phyloP scores from a whole-genome alignment of 2,113 vertebrate genomes.

The Gulo gulo region DNA sequence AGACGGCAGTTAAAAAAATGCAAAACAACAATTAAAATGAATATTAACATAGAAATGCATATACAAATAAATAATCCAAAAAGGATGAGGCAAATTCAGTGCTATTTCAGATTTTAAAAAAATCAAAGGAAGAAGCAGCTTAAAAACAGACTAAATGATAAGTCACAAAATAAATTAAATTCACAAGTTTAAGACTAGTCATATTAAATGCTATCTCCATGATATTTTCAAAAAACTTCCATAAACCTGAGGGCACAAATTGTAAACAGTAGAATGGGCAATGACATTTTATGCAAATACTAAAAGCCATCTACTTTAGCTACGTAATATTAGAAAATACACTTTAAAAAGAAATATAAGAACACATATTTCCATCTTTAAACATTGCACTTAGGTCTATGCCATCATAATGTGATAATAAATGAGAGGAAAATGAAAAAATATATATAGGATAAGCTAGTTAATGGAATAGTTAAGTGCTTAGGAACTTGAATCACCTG shows the following conservation, averaged over 20 bases:
- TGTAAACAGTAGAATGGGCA: not conserved
- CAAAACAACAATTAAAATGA: not conserved
- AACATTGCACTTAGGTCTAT: not conserved
- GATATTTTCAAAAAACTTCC: not conserved
- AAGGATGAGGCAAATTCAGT: not conserved
- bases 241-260: not conserved
- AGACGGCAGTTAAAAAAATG: not conserved
- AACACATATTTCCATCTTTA: not conserved
- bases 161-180: not conserved
- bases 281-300: not conserved
- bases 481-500: not conserved
- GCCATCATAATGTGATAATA: not conserved
- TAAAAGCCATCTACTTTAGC: not conserved
- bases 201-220: not conserved
- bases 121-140: not conserved
- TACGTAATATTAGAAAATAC: not conserved
- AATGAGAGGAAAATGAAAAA: not conserved
- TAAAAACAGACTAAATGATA: not conserved
- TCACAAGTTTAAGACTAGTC: not conserved
- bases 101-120: not conserved
- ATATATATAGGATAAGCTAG: not conserved
- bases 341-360: not conserved
- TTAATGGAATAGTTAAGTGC: not conserved
- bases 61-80: not conserved
- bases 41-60: not conserved